These are phyloP conservation scores for Addax nasomaculatus DNA, from an alignment of 2,113 vertebrate species.

Conservation along the genomic window DNA sequence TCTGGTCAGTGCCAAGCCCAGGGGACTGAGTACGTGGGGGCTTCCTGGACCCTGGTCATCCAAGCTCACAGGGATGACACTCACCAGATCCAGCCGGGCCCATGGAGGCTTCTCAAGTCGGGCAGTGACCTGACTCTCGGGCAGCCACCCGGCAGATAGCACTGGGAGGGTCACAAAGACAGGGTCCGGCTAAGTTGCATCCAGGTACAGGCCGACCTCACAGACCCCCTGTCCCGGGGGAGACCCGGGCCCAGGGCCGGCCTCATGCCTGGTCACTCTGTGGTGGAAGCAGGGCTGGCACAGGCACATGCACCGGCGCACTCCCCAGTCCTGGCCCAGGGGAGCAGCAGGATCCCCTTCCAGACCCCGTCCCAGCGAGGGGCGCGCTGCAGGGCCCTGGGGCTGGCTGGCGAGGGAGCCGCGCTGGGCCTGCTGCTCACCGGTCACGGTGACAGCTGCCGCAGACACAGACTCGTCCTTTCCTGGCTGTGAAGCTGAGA, in stretches of 20 bases:
- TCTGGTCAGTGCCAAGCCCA: no score
- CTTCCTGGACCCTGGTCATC: neutral
- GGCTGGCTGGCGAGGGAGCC: neutral
- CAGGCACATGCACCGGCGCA: rapidly evolving
- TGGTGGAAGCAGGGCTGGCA: neutral
- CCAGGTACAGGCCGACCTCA: neutral
- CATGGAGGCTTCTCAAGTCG: neutral
- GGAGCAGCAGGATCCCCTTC: neutral
- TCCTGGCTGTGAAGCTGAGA: neutral
- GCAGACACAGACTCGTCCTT: neutral
- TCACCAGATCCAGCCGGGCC: neutral
- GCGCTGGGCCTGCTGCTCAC: rapidly evolving
- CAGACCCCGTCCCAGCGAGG: neutral
- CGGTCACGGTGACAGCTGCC: neutral
- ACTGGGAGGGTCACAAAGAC: neutral
- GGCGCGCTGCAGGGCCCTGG: rapidly evolving
- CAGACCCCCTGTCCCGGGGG: rapidly evolving
- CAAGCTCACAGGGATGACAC: neutral
- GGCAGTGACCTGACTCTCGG: neutral
- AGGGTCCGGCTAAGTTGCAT: neutral
- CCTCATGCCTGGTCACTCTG: rapidly evolving
- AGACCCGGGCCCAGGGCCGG: neutral
- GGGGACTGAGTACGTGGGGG: neutral
- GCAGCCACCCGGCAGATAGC: neutral
- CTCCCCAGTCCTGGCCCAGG: neutral